phyloP scores from a whole-genome alignment of 2,888 invertebrate species.

The Agriotes lineatus region DNA sequence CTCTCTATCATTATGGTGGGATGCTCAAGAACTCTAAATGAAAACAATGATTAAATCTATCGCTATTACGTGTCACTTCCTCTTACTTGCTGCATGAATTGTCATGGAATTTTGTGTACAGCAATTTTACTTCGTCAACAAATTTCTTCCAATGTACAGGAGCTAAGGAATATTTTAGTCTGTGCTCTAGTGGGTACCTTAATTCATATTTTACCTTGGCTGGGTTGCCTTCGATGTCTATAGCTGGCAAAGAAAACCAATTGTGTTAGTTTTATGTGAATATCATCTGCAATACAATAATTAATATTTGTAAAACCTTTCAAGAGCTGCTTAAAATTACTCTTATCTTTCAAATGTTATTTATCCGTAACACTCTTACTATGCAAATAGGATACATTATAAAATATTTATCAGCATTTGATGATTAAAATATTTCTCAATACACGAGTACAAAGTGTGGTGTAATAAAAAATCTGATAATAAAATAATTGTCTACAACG shows the following conservation, averaged over 20 bases:
- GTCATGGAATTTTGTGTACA: constrained; percentile 60
- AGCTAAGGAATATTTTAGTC: constrained; percentile 59
- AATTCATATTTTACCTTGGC: constrained; percentile 67
- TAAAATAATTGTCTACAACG: too few species aligned
- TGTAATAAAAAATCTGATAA: too few species aligned
- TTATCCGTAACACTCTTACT: too few species aligned
- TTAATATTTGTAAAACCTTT: too few species aligned
- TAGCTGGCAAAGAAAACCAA: constrained; percentile 64
- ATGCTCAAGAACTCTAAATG: constrained; percentile 35
- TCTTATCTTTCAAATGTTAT: too few species aligned
- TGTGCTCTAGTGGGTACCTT: constrained; percentile 64
- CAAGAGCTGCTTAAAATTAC: too few species aligned
- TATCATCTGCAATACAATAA: too few species aligned
- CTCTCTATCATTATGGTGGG: constrained; percentile 65
- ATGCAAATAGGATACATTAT: too few species aligned
- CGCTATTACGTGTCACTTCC: not conserved
- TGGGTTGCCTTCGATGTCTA: constrained; percentile 72
- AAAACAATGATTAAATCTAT: not conserved
- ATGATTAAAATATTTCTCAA: too few species aligned
- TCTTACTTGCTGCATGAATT: constrained; percentile 54
- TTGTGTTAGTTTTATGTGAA: too few species aligned
- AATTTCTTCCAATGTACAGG: constrained; percentile 61
- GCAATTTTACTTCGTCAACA: constrained; percentile 54
- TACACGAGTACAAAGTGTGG: too few species aligned
- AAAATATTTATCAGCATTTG: too few species aligned